Conservation (phyloP, 2,797 vertebrate genomes). For the Vipera ursinii region DNA sequence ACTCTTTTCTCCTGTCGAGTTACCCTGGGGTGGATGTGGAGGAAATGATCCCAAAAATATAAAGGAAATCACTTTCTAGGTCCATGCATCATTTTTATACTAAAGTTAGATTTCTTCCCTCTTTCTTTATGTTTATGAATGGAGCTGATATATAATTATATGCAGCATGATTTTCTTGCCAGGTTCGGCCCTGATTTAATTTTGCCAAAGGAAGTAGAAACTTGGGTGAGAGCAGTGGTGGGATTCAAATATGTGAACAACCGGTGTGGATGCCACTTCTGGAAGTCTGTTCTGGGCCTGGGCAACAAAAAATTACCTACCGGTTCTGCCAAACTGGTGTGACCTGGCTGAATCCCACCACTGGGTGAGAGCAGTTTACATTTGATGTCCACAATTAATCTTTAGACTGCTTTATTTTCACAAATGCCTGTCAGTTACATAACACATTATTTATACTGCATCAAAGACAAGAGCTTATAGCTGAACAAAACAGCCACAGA, state of each 20-base stretch:
- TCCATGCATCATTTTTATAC: not conserved
- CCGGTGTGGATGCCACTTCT: too few relatives aligned
- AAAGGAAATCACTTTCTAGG: not conserved
- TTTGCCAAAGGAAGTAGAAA: not conserved
- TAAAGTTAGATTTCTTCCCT: not conserved
- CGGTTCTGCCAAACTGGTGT: too few relatives aligned
- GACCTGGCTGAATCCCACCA: too few relatives aligned
- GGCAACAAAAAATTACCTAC: too few relatives aligned
- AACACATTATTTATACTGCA: slow-evolving; percentile 19
- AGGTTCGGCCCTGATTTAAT: not conserved
- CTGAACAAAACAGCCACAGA: not conserved
- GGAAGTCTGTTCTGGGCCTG: too few relatives aligned
- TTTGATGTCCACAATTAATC: not conserved
- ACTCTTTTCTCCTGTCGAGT: not conserved
- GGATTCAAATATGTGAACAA: too few relatives aligned
- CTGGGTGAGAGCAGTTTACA: not conserved
- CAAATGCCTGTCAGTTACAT: not conserved
- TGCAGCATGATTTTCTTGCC: not conserved
- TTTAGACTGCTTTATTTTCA: not conserved
- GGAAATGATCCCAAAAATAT: not conserved
- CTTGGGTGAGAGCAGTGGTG: not conserved
- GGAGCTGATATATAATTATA: not conserved
- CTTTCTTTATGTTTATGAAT: not conserved
- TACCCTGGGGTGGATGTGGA: too few relatives aligned
- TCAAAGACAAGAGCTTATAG: not conserved